phyloP scores from a whole-genome alignment of 2,797 vertebrate genomes.

The Valencia hispanica region DNA sequence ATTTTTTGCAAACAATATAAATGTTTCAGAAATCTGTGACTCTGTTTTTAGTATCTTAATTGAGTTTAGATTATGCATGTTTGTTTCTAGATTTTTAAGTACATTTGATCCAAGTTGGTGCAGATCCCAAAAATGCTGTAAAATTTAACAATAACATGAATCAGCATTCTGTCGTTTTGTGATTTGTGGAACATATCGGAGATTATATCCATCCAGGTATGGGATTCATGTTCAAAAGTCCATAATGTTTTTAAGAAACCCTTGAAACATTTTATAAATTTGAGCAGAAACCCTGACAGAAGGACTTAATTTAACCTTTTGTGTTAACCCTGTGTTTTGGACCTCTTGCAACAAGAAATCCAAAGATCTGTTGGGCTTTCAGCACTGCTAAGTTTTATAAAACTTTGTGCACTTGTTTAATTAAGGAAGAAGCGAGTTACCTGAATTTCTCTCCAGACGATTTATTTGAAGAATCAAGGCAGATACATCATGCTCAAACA shows the following conservation, averaged over 20 bases:
- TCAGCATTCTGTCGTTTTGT: not conserved
- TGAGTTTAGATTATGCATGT: not conserved
- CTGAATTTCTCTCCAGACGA: too few species aligned
- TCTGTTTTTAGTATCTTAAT: too few species aligned
- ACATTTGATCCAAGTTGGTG: not conserved
- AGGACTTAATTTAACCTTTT: not conserved
- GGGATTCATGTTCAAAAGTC: not conserved
- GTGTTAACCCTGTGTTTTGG: not conserved
- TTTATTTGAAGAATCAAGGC: too few species aligned
- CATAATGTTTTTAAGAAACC: not conserved
- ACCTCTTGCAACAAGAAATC: not conserved
- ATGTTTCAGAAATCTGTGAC: too few species aligned
- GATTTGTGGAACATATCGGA: not conserved
- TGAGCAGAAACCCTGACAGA: not conserved
- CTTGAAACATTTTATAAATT: not conserved
- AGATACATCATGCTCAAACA: too few species aligned
- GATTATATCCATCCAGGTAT: not conserved
- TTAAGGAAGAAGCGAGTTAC: too few species aligned
- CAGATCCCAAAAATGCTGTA: not conserved
- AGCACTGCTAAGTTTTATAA: too few species aligned
- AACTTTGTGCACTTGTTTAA: too few species aligned
- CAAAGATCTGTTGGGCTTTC: too few species aligned
- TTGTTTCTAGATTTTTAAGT: not conserved
- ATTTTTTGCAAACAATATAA: too few species aligned
- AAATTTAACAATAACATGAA: too few species aligned